Percentiles rank a stretch among this genome's conserved stretches.
Conservation (phyloP, 2,888 invertebrate genomes). For the Lymantria monacha region DNA sequence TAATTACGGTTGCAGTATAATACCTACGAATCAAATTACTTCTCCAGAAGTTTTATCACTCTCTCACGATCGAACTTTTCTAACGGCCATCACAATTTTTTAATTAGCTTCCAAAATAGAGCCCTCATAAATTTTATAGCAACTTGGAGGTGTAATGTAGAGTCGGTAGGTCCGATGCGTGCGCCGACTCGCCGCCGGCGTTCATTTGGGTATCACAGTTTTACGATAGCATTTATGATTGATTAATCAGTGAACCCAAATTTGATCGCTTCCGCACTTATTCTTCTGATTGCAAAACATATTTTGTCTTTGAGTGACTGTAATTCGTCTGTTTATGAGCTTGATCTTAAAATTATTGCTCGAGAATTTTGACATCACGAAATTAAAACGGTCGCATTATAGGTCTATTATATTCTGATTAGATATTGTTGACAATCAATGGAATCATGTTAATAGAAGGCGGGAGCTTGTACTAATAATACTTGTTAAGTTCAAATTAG, state of each 20-base stretch:
- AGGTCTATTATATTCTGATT: constrained; percentile 22
- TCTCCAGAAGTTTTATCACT: constrained; percentile 64
- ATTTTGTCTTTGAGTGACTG: constrained; percentile 29
- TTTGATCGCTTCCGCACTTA: constrained; percentile 68
- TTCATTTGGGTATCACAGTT: constrained; percentile 54
- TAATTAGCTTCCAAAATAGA: constrained; percentile 77
- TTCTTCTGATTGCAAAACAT: constrained; percentile 60
- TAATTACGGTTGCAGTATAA: constrained; percentile 38
- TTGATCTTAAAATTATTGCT: constrained; percentile 26
- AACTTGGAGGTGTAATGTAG: constrained; percentile 58
- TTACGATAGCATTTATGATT: constrained; percentile 68
- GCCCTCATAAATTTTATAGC: constrained; percentile 76
- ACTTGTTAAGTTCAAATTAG: constrained; percentile 33
- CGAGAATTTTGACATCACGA: constrained; percentile 24
- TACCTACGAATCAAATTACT: constrained; percentile 47
- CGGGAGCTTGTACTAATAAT: constrained; percentile 29
- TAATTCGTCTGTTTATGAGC: constrained; percentile 35
- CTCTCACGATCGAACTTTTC: constrained; percentile 70
- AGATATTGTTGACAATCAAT: constrained; percentile 14
- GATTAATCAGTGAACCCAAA: constrained; percentile 65
- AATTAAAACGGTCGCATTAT: constrained; percentile 21
- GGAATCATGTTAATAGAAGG: constrained; percentile 13
- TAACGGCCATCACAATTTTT: constrained; percentile 68
- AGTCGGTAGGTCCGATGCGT: constrained; percentile 38
- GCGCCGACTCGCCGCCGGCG: constrained; percentile 43